Percentiles rank a stretch among this genome's conserved stretches.
Conservation (phyloP, 1,140 invertebrate genomes). For the Diorhabda elongata region DNA sequence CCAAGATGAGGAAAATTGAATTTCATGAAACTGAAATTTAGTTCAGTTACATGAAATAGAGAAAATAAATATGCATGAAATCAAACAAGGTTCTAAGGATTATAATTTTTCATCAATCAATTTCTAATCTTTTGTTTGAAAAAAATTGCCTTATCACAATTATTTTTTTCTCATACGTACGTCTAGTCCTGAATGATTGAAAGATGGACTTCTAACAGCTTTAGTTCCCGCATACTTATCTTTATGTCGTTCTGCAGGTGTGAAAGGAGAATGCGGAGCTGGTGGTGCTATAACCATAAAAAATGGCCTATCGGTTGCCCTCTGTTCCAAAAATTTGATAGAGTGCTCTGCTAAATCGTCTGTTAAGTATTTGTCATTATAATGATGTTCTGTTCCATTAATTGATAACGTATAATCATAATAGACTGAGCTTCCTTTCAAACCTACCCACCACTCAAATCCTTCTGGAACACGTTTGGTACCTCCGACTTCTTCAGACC, state of each 20-base stretch:
- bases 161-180: conserved; percentile 34
- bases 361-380: conserved; percentile 72
- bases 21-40: too few relatives aligned
- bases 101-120: too few relatives aligned
- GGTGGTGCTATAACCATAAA: conserved; percentile 82
- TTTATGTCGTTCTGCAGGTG: conserved; percentile 67
- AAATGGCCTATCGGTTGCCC: conserved; percentile 55
- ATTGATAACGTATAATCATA: conserved; percentile 85
- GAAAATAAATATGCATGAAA: too few relatives aligned
- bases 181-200: conserved; percentile 57
- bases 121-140: too few relatives aligned
- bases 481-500: conserved; percentile 54
- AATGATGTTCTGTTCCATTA: conserved; percentile 65
- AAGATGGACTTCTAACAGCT: conserved; percentile 67
- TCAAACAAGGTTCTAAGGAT: too few relatives aligned
- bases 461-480: conserved; percentile 68
- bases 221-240: conserved; percentile 57
- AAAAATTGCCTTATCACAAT: too few relatives aligned
- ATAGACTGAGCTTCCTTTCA: conserved; percentile 82
- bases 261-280: conserved; percentile 80
- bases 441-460: conserved; percentile 76
- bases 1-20: too few relatives aligned
- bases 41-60: too few relatives aligned
- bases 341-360: conserved; percentile 69
- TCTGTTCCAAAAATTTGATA: conserved; percentile 54